These are phyloP conservation scores for Typhlichthys eigenmanni DNA, from an alignment of 2,797 vertebrate species.

Conservation along the genomic window DNA sequence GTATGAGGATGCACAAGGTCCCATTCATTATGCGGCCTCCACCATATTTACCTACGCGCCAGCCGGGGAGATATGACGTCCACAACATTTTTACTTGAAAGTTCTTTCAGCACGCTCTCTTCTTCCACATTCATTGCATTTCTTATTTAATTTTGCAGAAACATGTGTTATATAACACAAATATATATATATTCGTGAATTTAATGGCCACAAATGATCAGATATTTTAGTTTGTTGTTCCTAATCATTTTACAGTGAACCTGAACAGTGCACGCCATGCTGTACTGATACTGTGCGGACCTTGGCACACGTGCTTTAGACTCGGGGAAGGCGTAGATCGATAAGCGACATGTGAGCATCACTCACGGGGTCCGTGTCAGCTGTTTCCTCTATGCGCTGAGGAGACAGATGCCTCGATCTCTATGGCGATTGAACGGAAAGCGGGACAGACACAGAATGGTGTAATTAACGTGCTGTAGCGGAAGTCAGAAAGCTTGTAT, in stretches of 20 bases:
- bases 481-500: slow-evolving; percentile 31
- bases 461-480: slow-evolving; percentile 26
- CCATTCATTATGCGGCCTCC: slow-evolving; percentile 65
- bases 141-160: slow-evolving; percentile 21
- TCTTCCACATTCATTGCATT: slow-evolving; percentile 19
- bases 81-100: slow-evolving; percentile 47
- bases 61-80: slow-evolving; percentile 58
- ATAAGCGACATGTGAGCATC: slow-evolving; percentile 76
- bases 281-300: slow-evolving; percentile 48
- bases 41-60: slow-evolving; percentile 55
- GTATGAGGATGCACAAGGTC: slow-evolving; percentile 62
- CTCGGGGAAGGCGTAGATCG: slow-evolving; percentile 60
- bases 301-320: slow-evolving; percentile 43
- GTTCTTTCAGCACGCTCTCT: neutral
- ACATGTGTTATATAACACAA: slow-evolving; percentile 19
- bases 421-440: slow-evolving; percentile 30
- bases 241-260: slow-evolving; percentile 13
- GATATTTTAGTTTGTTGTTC: slow-evolving; percentile 22
- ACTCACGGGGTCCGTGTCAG: slow-evolving; percentile 66
- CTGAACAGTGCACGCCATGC: slow-evolving; percentile 52
- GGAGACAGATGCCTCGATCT: slow-evolving; percentile 46
- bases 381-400: slow-evolving; percentile 67
- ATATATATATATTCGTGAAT: slow-evolving; percentile 42
- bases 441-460: slow-evolving; percentile 29
- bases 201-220: slow-evolving; percentile 29